phyloP scores from a whole-genome alignment of 2,888 invertebrate species.

The Syritta pipiens region DNA sequence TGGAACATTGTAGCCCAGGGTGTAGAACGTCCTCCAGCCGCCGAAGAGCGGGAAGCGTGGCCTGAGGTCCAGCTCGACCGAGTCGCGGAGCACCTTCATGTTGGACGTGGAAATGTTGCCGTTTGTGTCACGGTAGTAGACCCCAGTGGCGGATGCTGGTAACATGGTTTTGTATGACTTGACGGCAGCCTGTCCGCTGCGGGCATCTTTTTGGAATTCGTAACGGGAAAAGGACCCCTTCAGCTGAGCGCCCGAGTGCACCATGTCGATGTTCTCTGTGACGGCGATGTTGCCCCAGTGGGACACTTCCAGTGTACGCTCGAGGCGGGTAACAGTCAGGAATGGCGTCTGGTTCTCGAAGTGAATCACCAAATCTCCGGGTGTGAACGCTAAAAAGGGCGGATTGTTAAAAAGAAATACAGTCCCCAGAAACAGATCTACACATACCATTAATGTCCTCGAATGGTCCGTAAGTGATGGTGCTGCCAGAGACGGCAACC shows the following conservation, averaged over 20 bases:
- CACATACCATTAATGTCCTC: conserved; percentile 82
- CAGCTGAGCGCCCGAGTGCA: conserved; percentile 94
- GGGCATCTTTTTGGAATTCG: conserved; percentile 96
- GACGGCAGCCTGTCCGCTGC: conserved; percentile 92
- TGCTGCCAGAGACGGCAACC: conserved; percentile 87
- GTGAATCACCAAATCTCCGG: conserved; percentile 88
- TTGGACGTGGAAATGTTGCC: conserved; percentile 99
- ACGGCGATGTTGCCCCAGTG: conserved; percentile 99
- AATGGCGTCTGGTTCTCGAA: conserved; percentile 98
- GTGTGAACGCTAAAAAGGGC: conserved; percentile 79
- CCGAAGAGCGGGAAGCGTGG: conserved; percentile 99
- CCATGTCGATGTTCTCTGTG: conserved; percentile 94
- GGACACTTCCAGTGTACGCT: conserved; percentile 95
- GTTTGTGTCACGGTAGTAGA: conserved; percentile 97
- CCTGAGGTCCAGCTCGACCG: conserved; percentile 96
- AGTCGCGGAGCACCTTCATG: conserved; percentile 91
- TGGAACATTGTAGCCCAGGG: conserved; percentile 97
- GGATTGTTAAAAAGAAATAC: too few relatives aligned
- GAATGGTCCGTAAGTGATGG: conserved; percentile 94
- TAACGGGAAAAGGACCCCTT: conserved; percentile 98
- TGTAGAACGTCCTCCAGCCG: conserved; percentile 99
- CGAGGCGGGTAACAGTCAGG: conserved; percentile 92
- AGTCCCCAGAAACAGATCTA: not conserved
- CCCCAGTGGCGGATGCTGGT: conserved; percentile 94
- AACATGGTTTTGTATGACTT: conserved; percentile 93